Conservation (phyloP, 2,888 invertebrate genomes). For the Alloplasta piceator region DNA sequence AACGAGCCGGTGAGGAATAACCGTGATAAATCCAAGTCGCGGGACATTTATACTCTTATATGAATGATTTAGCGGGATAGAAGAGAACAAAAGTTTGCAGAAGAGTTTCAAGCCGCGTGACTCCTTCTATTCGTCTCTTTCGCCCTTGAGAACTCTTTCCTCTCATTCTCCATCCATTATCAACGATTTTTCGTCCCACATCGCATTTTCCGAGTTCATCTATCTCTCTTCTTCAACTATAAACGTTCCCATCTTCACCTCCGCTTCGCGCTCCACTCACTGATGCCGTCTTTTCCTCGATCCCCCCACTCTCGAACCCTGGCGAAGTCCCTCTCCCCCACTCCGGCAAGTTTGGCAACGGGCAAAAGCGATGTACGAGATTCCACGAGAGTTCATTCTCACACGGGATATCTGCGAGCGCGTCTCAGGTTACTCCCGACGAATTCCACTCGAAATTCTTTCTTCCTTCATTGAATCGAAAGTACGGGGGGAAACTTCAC, state of each 20-base stretch:
- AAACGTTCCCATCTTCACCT: constrained; percentile 23
- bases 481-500: neutral
- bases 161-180: constrained; percentile 61
- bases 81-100: constrained; percentile 52
- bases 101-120: constrained; percentile 59
- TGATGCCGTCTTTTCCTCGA: no score
- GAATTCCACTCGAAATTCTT: constrained; percentile 62
- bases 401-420: constrained; percentile 20
- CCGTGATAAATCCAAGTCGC: constrained; percentile 67
- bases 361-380: constrained; percentile 39
- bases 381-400: constrained; percentile 60
- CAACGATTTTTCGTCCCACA: constrained; percentile 50
- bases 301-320: constrained; percentile 17
- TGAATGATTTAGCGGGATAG: constrained; percentile 69
- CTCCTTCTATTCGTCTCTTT: neutral
- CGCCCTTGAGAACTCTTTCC: constrained; percentile 30
- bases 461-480: constrained; percentile 53
- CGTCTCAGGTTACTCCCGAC: constrained; percentile 41
- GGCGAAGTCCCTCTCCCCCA: constrained; percentile 7
- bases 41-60: constrained; percentile 68
- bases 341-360: constrained; percentile 26
- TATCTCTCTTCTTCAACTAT: constrained; percentile 42
- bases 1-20: constrained; percentile 70
- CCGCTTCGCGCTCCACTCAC: neutral
- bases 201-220: constrained; percentile 21